A percentile compares a stretch with the other conserved stretches of the same genome.
phyloP scores from a whole-genome alignment of 2,797 vertebrate genomes.

The Trachurus trachurus region DNA sequence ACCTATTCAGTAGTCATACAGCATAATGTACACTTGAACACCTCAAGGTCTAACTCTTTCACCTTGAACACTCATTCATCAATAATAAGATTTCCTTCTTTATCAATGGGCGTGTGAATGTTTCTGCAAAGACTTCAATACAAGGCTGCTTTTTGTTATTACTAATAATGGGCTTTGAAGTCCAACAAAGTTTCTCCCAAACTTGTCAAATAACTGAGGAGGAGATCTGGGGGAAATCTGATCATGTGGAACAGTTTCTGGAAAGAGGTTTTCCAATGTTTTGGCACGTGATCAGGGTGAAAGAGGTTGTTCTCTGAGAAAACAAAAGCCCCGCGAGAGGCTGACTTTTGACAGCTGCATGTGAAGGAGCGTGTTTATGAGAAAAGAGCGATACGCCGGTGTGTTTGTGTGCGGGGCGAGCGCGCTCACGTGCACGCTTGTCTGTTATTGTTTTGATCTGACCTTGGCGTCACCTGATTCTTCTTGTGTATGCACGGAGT shows the following conservation, averaged over 20 bases:
- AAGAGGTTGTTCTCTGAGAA: slow-evolving; percentile 52
- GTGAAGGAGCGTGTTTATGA: slow-evolving; percentile 53
- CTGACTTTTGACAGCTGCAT: slow-evolving; percentile 74
- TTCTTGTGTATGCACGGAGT: slow-evolving; percentile 47
- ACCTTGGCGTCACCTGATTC: slow-evolving; percentile 71
- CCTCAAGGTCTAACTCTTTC: not conserved
- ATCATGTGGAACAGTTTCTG: slow-evolving; percentile 1
- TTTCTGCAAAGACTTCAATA: not conserved
- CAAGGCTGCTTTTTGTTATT: not conserved
- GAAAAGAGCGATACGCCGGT: slow-evolving; percentile 28
- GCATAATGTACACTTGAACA: not conserved
- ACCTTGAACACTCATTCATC: not conserved
- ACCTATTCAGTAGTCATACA: too few species aligned
- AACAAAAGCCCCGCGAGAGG: slow-evolving; percentile 54
- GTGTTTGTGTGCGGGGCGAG: slow-evolving; percentile 22
- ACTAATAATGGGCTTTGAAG: not conserved
- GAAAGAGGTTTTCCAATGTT: slow-evolving; percentile 35
- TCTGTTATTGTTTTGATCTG: slow-evolving; percentile 77
- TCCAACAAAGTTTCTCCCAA: not conserved
- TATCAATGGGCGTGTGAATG: not conserved
- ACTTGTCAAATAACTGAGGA: slow-evolving; percentile 13
- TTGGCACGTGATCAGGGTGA: slow-evolving; percentile 48
- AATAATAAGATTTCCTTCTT: not conserved
- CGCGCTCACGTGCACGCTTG: slow-evolving; percentile 19
- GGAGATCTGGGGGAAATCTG: not conserved